Conservation (phyloP, 2,113 vertebrate species). For the Platichthys stellatus region DNA sequence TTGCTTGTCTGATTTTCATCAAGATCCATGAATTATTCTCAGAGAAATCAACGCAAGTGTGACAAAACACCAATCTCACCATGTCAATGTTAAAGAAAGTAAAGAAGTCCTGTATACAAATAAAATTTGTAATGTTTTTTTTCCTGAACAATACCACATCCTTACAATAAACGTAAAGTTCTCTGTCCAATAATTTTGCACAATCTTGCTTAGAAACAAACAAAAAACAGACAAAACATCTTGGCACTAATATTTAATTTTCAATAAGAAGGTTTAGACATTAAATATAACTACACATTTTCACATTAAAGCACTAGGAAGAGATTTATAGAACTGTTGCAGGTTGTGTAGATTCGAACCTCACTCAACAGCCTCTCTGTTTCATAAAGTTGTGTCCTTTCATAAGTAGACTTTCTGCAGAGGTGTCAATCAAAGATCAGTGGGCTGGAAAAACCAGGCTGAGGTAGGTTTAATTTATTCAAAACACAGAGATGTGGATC, state of each 20-base stretch:
- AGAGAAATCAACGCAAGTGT: too few relatives aligned
- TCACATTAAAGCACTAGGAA: constrained; percentile 33
- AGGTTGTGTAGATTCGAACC: constrained; percentile 30
- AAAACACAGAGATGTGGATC: constrained; percentile 42
- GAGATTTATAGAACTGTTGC: constrained; percentile 30
- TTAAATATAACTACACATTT: constrained; percentile 39
- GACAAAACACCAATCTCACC: too few relatives aligned
- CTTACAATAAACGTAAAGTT: too few relatives aligned
- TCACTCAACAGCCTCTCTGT: constrained; percentile 15
- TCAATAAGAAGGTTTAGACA: constrained; percentile 34
- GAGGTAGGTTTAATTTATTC: constrained; percentile 53
- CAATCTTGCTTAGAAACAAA: background rate
- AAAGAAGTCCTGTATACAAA: too few relatives aligned
- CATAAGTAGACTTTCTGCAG: constrained; percentile 22
- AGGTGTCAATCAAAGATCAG: constrained; percentile 56
- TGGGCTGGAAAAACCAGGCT: constrained; percentile 20
- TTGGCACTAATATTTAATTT: constrained; percentile 14
- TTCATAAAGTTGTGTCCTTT: constrained; percentile 42
- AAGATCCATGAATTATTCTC: too few relatives aligned
- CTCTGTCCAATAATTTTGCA: too few relatives aligned
- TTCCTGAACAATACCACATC: too few relatives aligned
- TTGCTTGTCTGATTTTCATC: too few relatives aligned
- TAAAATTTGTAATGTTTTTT: too few relatives aligned
- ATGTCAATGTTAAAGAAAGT: too few relatives aligned
- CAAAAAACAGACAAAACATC: too few relatives aligned